phyloP scores from a whole-genome alignment of 92 coral and sea anemone genomes.

The Phenganax stokvisi region DNA sequence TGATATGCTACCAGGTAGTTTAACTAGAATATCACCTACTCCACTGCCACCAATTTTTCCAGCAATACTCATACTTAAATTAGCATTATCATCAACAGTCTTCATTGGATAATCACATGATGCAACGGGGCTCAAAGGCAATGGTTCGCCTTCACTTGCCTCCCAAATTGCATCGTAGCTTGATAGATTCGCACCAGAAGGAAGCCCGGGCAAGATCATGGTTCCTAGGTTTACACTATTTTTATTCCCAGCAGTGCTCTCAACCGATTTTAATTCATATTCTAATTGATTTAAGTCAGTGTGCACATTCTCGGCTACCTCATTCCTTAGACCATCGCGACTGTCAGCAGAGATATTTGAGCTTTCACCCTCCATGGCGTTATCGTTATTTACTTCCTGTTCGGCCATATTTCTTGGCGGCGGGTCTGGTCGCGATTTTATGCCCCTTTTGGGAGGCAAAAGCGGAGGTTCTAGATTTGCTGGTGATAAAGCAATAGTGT shows the following conservation, averaged over 20 bases:
- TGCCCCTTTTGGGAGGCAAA: conserved; percentile 35
- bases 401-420: conserved; percentile 26
- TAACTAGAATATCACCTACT: not conserved
- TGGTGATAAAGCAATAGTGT: not conserved
- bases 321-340: not conserved
- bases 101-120: conserved; percentile 9
- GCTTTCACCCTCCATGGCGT: conserved; percentile 2
- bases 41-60: not conserved
- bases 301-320: not conserved
- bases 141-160: conserved; percentile 28
- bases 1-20: conserved; percentile 28
- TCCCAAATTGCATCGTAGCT: conserved; percentile 31
- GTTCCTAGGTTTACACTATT: not conserved
- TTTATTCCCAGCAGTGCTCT: not conserved
- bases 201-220: not conserved
- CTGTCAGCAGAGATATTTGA: not conserved
- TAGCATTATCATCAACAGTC: conserved; percentile 1
- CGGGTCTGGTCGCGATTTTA: conserved; percentile 15
- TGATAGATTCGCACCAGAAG: not conserved
- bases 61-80: not conserved
- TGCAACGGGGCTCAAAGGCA: conserved; percentile 18
- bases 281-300: not conserved
- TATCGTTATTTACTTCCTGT: conserved; percentile 36
- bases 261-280: not conserved
- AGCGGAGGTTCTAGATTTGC: conserved; percentile 46